Percentiles rank a stretch among this genome's conserved stretches.
phyloP scores from a whole-genome alignment of 2,888 invertebrate genomes.

The Acrobasis suavella region DNA sequence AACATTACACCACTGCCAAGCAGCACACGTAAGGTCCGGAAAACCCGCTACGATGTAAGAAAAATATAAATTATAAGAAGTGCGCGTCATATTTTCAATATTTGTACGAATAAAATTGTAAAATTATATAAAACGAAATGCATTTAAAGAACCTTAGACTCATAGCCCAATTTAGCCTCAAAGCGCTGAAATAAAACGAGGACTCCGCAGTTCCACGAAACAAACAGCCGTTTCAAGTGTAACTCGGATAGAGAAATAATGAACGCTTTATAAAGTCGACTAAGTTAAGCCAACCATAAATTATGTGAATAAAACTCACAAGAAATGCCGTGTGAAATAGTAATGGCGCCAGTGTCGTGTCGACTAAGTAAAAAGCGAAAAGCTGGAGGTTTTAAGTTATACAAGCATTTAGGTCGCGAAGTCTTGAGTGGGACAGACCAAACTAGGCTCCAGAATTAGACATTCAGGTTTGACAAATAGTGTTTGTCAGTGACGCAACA shows the following conservation, averaged over 20 bases:
- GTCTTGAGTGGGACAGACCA: constrained; percentile 21
- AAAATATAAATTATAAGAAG: too few relatives aligned
- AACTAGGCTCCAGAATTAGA: constrained; percentile 14
- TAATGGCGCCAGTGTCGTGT: constrained; percentile 15
- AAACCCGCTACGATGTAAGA: too few relatives aligned
- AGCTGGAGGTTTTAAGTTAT: constrained; percentile 24
- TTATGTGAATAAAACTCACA: constrained; percentile 32
- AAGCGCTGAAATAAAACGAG: background rate
- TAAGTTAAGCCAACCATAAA: constrained; percentile 30
- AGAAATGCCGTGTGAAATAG: constrained; percentile 36
- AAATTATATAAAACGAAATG: too few relatives aligned
- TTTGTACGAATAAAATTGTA: too few relatives aligned
- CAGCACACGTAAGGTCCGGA: too few relatives aligned
- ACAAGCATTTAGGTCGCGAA: constrained; percentile 29
- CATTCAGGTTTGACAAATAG: constrained; percentile 4
- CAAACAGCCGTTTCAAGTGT: constrained; percentile 25
- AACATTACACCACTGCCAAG: too few relatives aligned
- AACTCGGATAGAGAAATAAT: constrained; percentile 36
- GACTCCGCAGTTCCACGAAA: constrained; percentile 3
- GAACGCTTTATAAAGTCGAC: constrained; percentile 36
- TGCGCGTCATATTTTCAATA: too few relatives aligned
- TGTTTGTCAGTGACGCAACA: background rate
- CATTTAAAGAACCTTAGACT: constrained; percentile 17
- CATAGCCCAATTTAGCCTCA: constrained; percentile 19
- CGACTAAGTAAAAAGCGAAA: constrained; percentile 25